phyloP scores from a whole-genome alignment of 53 echinoderm and acorn worm genomes.

The Astropecten irregularis region DNA sequence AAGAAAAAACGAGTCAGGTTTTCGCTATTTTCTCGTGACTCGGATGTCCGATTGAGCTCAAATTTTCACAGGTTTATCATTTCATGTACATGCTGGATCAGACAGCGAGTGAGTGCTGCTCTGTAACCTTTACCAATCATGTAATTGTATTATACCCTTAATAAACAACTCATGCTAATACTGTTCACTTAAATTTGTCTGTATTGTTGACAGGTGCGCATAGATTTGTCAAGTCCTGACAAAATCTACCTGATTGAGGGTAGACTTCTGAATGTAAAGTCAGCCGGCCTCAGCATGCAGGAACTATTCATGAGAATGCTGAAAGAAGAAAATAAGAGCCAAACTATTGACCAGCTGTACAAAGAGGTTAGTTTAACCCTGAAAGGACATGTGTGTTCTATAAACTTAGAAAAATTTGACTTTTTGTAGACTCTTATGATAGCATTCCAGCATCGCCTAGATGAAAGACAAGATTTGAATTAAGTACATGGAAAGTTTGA shows the following conservation, averaged over 20 bases:
- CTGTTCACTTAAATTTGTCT: no score
- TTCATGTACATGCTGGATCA: no score
- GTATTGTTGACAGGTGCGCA: background rate
- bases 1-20: no score
- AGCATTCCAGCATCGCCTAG: background rate
- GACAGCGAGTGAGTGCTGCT: no score
- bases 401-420: background rate
- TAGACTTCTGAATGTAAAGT: background rate
- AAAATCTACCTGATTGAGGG: background rate
- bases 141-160: no score
- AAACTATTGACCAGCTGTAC: background rate
- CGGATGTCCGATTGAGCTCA: no score
- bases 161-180: no score
- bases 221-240: background rate
- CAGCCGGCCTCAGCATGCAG: background rate
- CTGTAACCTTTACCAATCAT: no score
- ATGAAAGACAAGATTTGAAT: no score
- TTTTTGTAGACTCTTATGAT: background rate
- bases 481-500: no score
- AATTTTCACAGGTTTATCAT: no score
- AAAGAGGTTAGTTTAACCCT: conserved; percentile 7
- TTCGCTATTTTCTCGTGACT: no score
- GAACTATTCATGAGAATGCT: background rate
- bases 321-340: background rate
- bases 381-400: background rate